These are phyloP conservation scores for Zaprionus davidi DNA, from an alignment of 1,140 invertebrate species.

Conservation along the genomic window DNA sequence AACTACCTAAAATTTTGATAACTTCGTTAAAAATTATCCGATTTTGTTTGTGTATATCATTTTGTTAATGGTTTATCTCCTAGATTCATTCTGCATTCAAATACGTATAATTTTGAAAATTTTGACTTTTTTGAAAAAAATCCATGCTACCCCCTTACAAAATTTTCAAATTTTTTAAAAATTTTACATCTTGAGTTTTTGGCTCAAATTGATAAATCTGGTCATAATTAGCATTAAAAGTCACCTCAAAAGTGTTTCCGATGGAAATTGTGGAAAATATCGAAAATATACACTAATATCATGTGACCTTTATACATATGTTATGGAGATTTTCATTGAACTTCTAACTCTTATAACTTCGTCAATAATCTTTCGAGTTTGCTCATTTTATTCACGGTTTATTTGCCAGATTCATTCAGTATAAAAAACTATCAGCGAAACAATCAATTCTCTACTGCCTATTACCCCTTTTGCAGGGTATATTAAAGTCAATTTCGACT, in stretches of 20 bases:
- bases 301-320: no score
- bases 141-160: background rate
- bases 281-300: no score
- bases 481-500: background rate
- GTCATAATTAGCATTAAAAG: background rate
- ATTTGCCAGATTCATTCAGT: background rate
- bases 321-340: no score
- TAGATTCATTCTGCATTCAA: background rate
- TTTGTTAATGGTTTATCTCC: background rate
- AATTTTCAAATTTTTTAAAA: background rate
- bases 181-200: background rate
- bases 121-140: background rate
- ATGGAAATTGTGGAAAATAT: no score
- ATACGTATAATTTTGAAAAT: background rate
- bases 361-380: no score
- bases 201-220: background rate
- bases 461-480: background rate
- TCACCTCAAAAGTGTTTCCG: no score
- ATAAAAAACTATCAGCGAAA: background rate
- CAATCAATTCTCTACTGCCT: no score
- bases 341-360: no score
- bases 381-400: no score
- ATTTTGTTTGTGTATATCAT: background rate
- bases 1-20: background rate
- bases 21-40: background rate